Percentiles rank a stretch among this genome's conserved stretches.
phyloP scores from a whole-genome alignment of 92 coral and sea anemone species.

The Pocillopora meandrina region DNA sequence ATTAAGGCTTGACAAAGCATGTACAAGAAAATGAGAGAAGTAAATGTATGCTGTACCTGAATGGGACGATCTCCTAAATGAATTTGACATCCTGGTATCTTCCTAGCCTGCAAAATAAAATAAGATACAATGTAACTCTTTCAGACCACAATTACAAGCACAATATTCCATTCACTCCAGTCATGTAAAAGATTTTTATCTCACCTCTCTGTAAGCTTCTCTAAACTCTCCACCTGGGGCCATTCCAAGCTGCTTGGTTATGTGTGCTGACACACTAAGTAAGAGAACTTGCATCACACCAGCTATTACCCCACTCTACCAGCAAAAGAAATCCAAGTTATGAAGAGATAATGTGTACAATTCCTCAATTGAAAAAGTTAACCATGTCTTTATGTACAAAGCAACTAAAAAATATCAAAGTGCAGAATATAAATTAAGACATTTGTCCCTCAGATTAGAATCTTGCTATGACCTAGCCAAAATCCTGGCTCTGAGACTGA shows the following conservation, averaged over 20 bases:
- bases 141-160: no score
- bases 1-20: no score
- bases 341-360: no score
- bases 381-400: no score
- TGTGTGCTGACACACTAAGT: constrained; percentile 97
- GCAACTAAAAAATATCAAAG: no score
- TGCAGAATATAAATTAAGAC: no score
- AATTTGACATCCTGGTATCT: constrained; percentile 83
- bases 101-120: constrained; percentile 70
- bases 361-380: no score
- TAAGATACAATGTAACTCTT: background rate
- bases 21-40: background rate
- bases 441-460: no score
- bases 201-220: constrained; percentile 89
- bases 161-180: no score
- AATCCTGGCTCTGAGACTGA: no score
- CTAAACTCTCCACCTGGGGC: constrained; percentile 99
- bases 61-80: constrained; percentile 97
- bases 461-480: no score
- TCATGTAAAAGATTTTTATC: background rate
- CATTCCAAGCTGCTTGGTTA: constrained; percentile 96
- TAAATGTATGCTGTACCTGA: constrained; percentile 63
- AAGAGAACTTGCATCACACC: constrained; percentile 94
- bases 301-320: constrained; percentile 88
- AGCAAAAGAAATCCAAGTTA: constrained; percentile 13